Evolutionary conservation across 1,140 invertebrate species (phyloP).

Genomic region (Nomia melanderi): DNA sequence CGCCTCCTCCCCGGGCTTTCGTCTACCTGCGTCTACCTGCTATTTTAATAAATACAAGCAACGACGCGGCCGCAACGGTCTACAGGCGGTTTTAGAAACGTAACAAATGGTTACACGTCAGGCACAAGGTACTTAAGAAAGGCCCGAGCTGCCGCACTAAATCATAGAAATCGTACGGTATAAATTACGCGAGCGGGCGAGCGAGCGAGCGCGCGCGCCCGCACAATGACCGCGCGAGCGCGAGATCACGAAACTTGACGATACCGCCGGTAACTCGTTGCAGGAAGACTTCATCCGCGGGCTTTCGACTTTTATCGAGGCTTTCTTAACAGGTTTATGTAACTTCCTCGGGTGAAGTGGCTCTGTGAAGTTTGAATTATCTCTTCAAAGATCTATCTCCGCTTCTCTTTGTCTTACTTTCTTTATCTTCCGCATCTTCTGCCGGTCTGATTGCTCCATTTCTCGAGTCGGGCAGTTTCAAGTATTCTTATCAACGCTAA

Average conservation of each 20-base stretch:
- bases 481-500: too few relatives aligned
- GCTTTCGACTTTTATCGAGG: too few relatives aligned
- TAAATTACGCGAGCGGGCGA: conserved; percentile 36
- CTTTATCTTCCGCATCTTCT: too few relatives aligned
- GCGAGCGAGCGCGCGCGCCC: not conserved
- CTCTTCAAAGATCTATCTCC: too few relatives aligned
- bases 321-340: too few relatives aligned
- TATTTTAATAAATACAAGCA: conserved; percentile 53
- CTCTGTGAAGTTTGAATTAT: too few relatives aligned
- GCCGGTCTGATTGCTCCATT: too few relatives aligned
- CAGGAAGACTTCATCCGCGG: not conserved
- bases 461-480: too few relatives aligned
- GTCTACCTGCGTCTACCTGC: conserved; percentile 45
- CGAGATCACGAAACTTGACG: too few relatives aligned
- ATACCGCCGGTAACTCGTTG: too few relatives aligned
- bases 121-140: conserved; percentile 52
- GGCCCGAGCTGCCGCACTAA: conserved; percentile 50
- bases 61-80: conserved; percentile 46
- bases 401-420: too few relatives aligned
- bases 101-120: conserved; percentile 54
- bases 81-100: conserved; percentile 46
- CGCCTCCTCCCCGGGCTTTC: not conserved
- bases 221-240: not conserved
- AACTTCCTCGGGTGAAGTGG: too few relatives aligned
- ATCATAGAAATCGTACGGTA: conserved; percentile 54